phyloP scores from a whole-genome alignment of 2,888 invertebrate genomes.

The Patella ulyssiponensis region DNA sequence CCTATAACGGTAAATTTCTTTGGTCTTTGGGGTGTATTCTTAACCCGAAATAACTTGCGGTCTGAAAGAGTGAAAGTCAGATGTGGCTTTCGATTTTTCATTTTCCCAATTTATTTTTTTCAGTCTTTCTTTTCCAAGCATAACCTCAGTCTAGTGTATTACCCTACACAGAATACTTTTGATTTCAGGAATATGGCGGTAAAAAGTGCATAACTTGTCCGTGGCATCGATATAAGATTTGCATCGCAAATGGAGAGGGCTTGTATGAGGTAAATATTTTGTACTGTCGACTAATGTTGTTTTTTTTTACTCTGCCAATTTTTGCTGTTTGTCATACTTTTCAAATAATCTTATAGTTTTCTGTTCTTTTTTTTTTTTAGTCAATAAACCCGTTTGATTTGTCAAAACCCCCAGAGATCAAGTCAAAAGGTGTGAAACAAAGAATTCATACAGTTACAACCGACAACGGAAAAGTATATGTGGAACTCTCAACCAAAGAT shows the following conservation, averaged over 20 bases:
- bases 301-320: neutral
- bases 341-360: neutral
- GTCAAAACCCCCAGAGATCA: conserved; percentile 48
- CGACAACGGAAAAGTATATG: conserved; percentile 45
- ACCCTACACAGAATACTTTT: neutral
- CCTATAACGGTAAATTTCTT: too few species aligned
- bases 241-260: conserved; percentile 52
- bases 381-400: conserved; percentile 52
- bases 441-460: conserved; percentile 52
- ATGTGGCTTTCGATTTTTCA: too few species aligned
- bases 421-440: conserved; percentile 52
- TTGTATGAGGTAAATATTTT: conserved; percentile 49
- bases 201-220: conserved; percentile 56
- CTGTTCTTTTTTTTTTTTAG: conserved; percentile 34
- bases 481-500: conserved; percentile 41
- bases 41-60: too few species aligned
- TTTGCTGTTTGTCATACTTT: neutral
- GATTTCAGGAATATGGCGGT: conserved; percentile 52
- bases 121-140: too few species aligned
- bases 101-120: too few species aligned
- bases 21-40: too few species aligned
- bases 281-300: too few species aligned
- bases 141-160: too few species aligned
- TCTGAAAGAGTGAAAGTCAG: too few species aligned
- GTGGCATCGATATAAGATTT: conserved; percentile 59